Evolutionary conservation across 2,113 vertebrate genomes (phyloP).

Genomic region (Alligator sinensis): DNA sequence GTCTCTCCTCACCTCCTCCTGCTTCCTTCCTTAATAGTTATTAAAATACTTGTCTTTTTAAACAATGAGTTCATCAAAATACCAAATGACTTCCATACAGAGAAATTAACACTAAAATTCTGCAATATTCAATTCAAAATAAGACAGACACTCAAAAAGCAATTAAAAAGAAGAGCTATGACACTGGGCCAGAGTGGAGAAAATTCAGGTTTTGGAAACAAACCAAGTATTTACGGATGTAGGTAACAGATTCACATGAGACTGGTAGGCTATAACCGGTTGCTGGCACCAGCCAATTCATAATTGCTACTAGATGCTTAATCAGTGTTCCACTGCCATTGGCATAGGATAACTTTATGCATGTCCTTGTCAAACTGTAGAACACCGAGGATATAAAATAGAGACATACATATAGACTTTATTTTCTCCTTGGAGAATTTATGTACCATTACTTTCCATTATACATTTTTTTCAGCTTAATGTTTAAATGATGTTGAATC

Average conservation of each 20-base stretch:
- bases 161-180: fast-evolving
- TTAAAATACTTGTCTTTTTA: neutral
- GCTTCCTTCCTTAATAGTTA: neutral
- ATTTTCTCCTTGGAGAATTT: conserved; percentile 72
- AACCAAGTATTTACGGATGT: fast-evolving
- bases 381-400: conserved; percentile 48
- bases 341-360: conserved; percentile 25
- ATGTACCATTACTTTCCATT: conserved; percentile 68
- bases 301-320: neutral
- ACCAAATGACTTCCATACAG: neutral
- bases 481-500: conserved; percentile 54
- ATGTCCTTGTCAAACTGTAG: conserved; percentile 63
- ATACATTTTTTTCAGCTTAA: neutral
- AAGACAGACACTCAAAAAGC: neutral
- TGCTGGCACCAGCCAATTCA: neutral
- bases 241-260: fast-evolving
- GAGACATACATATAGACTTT: conserved; percentile 20
- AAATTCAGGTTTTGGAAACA: neutral
- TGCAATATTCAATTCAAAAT: fast-evolving
- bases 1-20: neutral
- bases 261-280: fast-evolving
- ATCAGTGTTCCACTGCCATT: neutral
- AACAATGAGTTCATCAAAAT: neutral
- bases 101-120: neutral
- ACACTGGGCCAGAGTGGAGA: neutral